Base-by-base conservation (phyloP, 1,140 invertebrate genomes). In the Heliconius congener region DNA sequence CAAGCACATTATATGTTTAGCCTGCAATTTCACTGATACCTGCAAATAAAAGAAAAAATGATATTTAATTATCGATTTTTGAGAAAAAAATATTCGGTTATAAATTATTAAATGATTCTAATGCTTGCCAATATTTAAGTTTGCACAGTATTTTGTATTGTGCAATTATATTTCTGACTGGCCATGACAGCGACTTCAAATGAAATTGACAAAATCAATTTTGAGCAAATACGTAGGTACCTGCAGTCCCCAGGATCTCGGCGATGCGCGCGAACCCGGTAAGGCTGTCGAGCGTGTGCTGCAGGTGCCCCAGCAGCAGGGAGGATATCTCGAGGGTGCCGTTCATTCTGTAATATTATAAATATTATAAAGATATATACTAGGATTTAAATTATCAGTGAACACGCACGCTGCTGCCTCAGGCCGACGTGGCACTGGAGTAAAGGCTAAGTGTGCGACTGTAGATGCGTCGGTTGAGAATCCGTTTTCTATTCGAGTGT, bases 281-380 rank as follows among this genome's bases (percentile, higher is more conserved):
- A 1, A 77, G 42, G 16, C 37, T 77, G 66, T 77, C 76, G 66
- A 77, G 66, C 5, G 76, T 77, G 66, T 77, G 76, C 30, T 71
- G 60, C 23, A 77, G 42, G 46, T 77, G 76, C 1, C 39, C 23
- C 2, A 52, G 30, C 13, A 77, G 16, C 8, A 77, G 66, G 1
- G 66, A 50, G 0, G 66, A 71, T 23, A 77, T 27, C 42, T 50
- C 23, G 11, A 66, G 8, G 8, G 66, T 23, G 27, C 42, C 71
- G 34, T 42, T 72, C 6, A 42, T 72, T 72, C 60, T 66, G 60
- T 39, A 72, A 72, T 37, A 34, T 37, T 39, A 39, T 42, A 11
- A 2, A 23, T 57, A 52, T 52, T 19, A 19, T 19, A 52, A 19
- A 52, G 16, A 52, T 13, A 46, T 3, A 46, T 46, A 13, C 3